These are phyloP conservation scores for Apogon hyalosoma DNA, from an alignment of 2,797 vertebrate species.

Conservation along the genomic window DNA sequence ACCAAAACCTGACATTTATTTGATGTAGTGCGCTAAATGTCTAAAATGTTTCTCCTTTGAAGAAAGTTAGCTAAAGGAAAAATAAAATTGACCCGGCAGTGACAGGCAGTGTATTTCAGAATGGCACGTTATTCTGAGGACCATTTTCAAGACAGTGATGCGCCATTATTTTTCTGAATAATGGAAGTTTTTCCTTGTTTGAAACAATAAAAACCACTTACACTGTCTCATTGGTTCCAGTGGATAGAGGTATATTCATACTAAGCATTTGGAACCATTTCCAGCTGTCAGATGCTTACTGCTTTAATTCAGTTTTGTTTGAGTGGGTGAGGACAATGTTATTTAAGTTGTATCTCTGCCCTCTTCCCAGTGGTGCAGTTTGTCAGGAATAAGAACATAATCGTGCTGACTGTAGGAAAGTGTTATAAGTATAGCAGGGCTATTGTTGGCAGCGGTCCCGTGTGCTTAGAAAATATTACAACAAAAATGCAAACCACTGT, in stretches of 20 bases:
- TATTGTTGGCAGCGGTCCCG: slow-evolving; percentile 24
- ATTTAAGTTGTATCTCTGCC: slow-evolving; percentile 18
- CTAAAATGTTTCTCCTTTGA: slow-evolving; percentile 34
- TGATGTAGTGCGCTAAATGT: slow-evolving; percentile 30
- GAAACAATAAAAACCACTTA: neutral
- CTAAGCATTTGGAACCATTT: neutral
- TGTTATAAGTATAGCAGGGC: neutral
- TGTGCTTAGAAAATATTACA: slow-evolving; percentile 8
- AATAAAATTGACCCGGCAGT: slow-evolving; percentile 9
- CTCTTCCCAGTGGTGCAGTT: slow-evolving; percentile 18
- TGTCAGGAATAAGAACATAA: slow-evolving; percentile 39
- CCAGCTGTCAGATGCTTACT: neutral
- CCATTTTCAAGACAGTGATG: slow-evolving; percentile 4
- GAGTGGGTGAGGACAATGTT: slow-evolving; percentile 5
- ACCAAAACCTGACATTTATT: slow-evolving; percentile 40
- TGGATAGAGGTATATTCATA: neutral
- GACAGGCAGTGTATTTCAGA: slow-evolving; percentile 13
- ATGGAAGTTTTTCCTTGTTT: neutral
- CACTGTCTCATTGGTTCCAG: neutral
- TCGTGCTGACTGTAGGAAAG: slow-evolving; percentile 33
- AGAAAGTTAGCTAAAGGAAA: slow-evolving; percentile 16
- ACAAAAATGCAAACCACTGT: neutral
- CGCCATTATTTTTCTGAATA: neutral
- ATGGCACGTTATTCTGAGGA: slow-evolving; percentile 2
- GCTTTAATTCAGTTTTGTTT: slow-evolving; percentile 20